Percentiles rank a stretch among this genome's conserved stretches.
These are phyloP conservation scores for Kuschelorhynchus macadamiae DNA, from an alignment of 2,888 invertebrate genomes.

Conservation along the genomic window DNA sequence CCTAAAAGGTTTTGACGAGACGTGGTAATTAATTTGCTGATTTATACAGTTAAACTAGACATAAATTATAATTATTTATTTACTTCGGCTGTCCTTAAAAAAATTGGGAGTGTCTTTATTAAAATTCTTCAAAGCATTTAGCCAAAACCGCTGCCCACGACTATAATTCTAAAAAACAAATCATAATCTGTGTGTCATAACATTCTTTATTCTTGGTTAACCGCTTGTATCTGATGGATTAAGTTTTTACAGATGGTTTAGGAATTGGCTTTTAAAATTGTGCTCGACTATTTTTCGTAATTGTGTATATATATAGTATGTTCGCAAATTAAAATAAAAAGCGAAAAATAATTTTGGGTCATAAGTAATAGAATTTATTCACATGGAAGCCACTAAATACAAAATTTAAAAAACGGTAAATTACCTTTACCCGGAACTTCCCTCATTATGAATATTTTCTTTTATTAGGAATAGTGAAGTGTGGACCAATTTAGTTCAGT, in stretches of 20 bases:
- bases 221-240: constrained; percentile 12
- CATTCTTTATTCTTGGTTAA: constrained; percentile 23
- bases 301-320: too few relatives aligned
- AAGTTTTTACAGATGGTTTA: neutral
- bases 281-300: too few relatives aligned
- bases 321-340: too few relatives aligned
- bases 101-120: constrained; percentile 39
- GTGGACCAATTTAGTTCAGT: too few relatives aligned
- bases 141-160: constrained; percentile 32
- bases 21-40: constrained; percentile 24
- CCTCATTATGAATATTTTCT: too few relatives aligned
- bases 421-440: too few relatives aligned
- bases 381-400: too few relatives aligned
- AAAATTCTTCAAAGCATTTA: constrained; percentile 38
- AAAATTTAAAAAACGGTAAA: too few relatives aligned
- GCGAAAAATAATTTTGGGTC: too few relatives aligned
- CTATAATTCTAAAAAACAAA: constrained; percentile 12
- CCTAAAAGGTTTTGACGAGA: constrained; percentile 1
- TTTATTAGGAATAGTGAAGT: too few relatives aligned
- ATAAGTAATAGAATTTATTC: too few relatives aligned
- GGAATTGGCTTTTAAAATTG: too few relatives aligned
- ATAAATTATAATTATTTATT: constrained; percentile 26
- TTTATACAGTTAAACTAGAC: constrained; percentile 15
- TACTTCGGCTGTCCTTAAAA: constrained; percentile 15
- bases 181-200: constrained; percentile 30